These are phyloP conservation scores for Coregonus ussuriensis DNA, from an alignment of 2,797 vertebrate species.

Conservation along the genomic window DNA sequence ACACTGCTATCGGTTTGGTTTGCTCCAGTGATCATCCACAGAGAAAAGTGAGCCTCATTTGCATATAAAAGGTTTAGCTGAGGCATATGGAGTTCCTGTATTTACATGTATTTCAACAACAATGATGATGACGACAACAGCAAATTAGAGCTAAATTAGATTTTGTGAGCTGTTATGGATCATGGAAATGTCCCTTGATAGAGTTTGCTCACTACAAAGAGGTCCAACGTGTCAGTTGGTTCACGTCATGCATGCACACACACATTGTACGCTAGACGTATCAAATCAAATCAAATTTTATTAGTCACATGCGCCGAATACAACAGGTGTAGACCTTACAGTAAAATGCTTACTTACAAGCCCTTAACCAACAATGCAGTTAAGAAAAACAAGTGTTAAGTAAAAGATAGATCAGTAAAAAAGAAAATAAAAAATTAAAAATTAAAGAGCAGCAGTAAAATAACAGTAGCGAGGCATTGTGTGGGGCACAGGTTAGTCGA, in stretches of 20 bases:
- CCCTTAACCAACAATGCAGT: too few relatives aligned
- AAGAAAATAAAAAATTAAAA: too few relatives aligned
- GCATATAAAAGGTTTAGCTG: constrained; percentile 38
- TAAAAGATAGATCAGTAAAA: too few relatives aligned
- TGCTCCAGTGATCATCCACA: constrained; percentile 25
- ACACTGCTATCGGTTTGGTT: constrained; percentile 12
- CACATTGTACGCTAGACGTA: not conserved
- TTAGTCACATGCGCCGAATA: too few relatives aligned
- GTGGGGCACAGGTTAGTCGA: too few relatives aligned
- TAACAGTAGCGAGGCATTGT: too few relatives aligned
- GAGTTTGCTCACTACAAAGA: constrained; percentile 22
- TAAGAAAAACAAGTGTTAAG: too few relatives aligned
- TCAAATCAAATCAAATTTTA: not conserved
- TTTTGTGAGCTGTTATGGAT: constrained; percentile 19
- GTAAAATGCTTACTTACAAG: too few relatives aligned
- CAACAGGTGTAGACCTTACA: too few relatives aligned
- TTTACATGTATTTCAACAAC: constrained; percentile 51
- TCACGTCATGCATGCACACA: not conserved
- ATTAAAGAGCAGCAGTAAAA: too few relatives aligned
- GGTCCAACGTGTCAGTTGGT: not conserved
- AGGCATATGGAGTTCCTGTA: constrained; percentile 45
- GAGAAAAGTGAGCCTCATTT: constrained; percentile 33
- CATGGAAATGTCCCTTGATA: constrained; percentile 7
- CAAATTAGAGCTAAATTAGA: constrained; percentile 38
- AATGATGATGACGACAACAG: constrained; percentile 25